These are phyloP conservation scores for Sylvilagus bachmani DNA, from an alignment of 2,113 vertebrate genomes.

Conservation along the genomic window DNA sequence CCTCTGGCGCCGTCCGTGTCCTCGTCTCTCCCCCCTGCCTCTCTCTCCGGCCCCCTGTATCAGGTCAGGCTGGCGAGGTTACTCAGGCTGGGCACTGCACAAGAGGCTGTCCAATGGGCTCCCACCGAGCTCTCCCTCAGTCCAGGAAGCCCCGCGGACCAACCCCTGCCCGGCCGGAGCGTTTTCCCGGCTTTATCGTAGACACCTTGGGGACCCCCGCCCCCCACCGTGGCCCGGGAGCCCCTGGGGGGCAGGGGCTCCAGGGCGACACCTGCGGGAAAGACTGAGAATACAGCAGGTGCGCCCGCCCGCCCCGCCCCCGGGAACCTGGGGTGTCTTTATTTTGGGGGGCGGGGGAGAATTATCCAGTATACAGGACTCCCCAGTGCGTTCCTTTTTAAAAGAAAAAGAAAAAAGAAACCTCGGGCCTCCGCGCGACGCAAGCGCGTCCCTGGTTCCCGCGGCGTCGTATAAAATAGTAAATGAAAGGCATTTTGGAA, in stretches of 20 bases:
- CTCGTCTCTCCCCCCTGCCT: not conserved
- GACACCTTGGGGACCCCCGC: not conserved
- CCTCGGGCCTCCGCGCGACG: slow-evolving; percentile 49
- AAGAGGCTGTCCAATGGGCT: not conserved
- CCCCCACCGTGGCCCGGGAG: not conserved
- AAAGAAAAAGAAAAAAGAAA: not conserved
- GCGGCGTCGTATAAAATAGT: slow-evolving; percentile 83
- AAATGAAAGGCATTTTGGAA: slow-evolving; percentile 86
- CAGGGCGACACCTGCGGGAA: not conserved
- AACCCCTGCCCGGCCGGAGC: not conserved
- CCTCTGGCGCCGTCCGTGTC: not conserved
- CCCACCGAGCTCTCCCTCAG: too few relatives aligned
- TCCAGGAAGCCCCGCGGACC: fast-evolving
- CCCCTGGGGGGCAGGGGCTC: not conserved
- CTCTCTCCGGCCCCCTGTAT: not conserved
- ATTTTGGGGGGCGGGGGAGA: too few relatives aligned
- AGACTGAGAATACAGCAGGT: too few relatives aligned
- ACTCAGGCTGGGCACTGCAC: not conserved
- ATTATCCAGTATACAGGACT: slow-evolving; percentile 28
- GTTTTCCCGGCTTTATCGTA: too few relatives aligned
- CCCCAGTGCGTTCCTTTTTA: slow-evolving; percentile 17
- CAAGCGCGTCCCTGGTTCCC: slow-evolving; percentile 82
- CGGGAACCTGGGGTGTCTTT: too few relatives aligned
- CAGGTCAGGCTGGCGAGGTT: not conserved
- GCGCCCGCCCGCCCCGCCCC: too few relatives aligned